These are phyloP conservation scores for Hippopotamus amphibius DNA, from an alignment of 2,113 vertebrate species.

Conservation along the genomic window DNA sequence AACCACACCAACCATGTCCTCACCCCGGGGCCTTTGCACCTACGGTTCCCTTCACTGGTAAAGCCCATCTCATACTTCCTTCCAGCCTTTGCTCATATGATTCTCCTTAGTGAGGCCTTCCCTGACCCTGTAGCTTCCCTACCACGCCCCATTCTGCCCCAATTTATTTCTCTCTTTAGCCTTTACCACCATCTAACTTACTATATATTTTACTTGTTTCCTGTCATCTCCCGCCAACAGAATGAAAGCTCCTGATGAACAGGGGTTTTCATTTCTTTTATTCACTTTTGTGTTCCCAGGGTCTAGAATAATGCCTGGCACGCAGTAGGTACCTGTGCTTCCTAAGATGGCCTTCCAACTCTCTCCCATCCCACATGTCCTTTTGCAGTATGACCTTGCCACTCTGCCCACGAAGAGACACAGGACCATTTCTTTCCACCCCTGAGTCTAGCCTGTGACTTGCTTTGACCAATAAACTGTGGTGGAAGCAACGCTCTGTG, in stretches of 20 bases:
- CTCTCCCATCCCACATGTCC: fast-evolving
- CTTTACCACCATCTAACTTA: background rate
- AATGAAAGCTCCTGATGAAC: background rate
- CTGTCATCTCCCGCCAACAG: background rate
- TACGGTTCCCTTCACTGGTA: background rate
- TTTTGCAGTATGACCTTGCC: background rate
- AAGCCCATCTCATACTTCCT: background rate
- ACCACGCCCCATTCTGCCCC: background rate
- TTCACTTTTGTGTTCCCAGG: background rate
- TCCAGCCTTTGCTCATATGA: background rate
- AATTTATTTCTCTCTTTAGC: background rate
- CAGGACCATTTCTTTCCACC: background rate
- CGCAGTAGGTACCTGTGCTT: background rate
- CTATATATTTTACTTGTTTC: background rate
- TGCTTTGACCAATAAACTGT: background rate
- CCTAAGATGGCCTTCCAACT: background rate
- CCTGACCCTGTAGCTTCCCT: background rate
- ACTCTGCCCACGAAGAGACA: background rate
- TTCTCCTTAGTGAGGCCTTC: background rate
- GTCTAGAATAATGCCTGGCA: background rate
- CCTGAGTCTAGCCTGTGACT: background rate
- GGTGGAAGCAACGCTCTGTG: background rate
- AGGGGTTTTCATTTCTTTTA: background rate
- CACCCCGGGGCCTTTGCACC: constrained; percentile 42
- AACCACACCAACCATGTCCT: background rate